A percentile compares a stretch with the other conserved stretches of the same genome.
These are phyloP conservation scores for Sinopyrophorus schimmeli DNA, from an alignment of 2,888 invertebrate genomes.

Conservation along the genomic window DNA sequence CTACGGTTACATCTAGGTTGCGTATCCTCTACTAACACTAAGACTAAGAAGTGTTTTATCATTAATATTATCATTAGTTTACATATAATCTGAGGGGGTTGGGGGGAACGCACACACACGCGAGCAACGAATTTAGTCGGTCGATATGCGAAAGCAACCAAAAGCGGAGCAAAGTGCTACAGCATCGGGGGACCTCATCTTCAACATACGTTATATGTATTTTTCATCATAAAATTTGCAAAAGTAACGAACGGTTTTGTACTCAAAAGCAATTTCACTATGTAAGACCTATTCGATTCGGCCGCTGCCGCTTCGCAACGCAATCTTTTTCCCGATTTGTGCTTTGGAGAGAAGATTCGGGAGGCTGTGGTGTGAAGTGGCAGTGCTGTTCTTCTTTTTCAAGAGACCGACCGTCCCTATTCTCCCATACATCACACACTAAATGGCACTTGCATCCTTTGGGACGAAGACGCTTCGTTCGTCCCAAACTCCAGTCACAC, in stretches of 20 bases:
- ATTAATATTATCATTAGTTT: too few species aligned
- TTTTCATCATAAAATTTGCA: slow-evolving; percentile 71
- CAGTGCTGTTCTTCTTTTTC: slow-evolving; percentile 47
- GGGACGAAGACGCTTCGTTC: slow-evolving; percentile 28
- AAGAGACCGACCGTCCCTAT: slow-evolving; percentile 53
- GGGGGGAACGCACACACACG: slow-evolving; percentile 47
- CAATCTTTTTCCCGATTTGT: slow-evolving; percentile 1
- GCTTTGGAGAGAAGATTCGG: slow-evolving; percentile 14
- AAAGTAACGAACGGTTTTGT: slow-evolving; percentile 74
- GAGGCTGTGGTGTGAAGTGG: slow-evolving; percentile 42
- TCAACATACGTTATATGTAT: slow-evolving; percentile 53
- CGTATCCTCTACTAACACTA: slow-evolving; percentile 33
- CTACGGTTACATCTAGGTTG: slow-evolving; percentile 31
- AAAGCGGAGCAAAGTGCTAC: slow-evolving; percentile 41
- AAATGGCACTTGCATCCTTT: slow-evolving; percentile 29
- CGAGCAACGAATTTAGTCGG: slow-evolving; percentile 51
- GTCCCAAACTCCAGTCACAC: slow-evolving; percentile 40
- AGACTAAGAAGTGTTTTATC: slow-evolving; percentile 10
- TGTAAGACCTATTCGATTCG: slow-evolving; percentile 19
- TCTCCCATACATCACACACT: slow-evolving; percentile 21
- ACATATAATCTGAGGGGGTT: background rate
- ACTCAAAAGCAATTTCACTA: slow-evolving; percentile 68
- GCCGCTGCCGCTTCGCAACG: slow-evolving; percentile 11
- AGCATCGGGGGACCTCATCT: slow-evolving; percentile 53
- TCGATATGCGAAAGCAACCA: slow-evolving; percentile 44